phyloP scores from a whole-genome alignment of 2,113 vertebrate genomes.

The Fulmarus glacialis region DNA sequence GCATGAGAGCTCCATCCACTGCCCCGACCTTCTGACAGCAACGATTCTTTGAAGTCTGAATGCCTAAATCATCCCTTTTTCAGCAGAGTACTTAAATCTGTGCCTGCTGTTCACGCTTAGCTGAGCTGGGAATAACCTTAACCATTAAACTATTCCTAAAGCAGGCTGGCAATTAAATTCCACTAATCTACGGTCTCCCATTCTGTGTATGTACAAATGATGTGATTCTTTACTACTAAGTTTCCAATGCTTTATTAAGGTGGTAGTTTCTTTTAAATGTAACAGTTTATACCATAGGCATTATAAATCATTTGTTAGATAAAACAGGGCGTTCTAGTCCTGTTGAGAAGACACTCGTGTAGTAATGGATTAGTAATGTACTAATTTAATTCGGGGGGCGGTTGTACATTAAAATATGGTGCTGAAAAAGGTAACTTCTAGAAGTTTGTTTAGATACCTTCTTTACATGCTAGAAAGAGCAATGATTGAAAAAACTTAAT shows the following conservation, averaged over 20 bases:
- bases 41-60: not conserved
- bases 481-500: not conserved
- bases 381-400: not conserved
- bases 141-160: not conserved
- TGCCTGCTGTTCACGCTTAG: not conserved
- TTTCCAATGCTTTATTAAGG: not conserved
- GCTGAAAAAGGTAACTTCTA: not conserved
- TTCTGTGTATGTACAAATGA: not conserved
- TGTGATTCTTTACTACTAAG: not conserved
- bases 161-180: not conserved
- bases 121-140: not conserved
- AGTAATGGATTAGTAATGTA: not conserved
- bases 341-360: not conserved
- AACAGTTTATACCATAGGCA: not conserved
- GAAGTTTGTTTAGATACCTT: not conserved
- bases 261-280: not conserved
- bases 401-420: not conserved
- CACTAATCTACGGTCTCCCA: not conserved
- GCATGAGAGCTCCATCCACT: not conserved
- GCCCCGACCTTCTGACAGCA: not conserved
- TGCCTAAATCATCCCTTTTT: not conserved
- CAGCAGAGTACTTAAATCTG: not conserved
- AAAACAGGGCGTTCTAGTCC: not conserved
- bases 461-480: not conserved
- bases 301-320: not conserved